Base-by-base conservation (phyloP, 2,113 vertebrate species). In the Eretmochelys imbricata region DNA sequence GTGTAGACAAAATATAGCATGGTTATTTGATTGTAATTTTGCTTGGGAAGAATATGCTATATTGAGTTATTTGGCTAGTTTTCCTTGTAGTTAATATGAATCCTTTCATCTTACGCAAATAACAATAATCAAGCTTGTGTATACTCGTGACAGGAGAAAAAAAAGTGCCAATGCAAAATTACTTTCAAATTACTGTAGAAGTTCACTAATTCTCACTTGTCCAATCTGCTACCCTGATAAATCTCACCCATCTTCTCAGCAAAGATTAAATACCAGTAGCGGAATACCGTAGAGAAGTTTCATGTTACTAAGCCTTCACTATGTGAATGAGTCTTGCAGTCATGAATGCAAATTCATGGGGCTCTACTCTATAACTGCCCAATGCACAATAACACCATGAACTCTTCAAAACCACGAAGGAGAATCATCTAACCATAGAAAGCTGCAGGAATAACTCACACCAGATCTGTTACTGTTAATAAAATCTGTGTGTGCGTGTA, bases 11-110 rank as follows among this genome's bases (percentile, higher is more conserved):
- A 48, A 57, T n/a, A 54, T 2, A 49, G 22, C 27, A 57, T 88
- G 65, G 11, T 24, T 78, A 29, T 46, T 78, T 25, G 25, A 78
- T 9, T 88, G 24, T 8, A 24, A 51, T 79, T 89, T 89, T 85
- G 92, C 50, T 62, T 38, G 22, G 25, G 65, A 84, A 12, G 22
- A 88, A n/a, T 22, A 76, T 0, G 0, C 35, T 55, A 31, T 0
- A 0, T 24, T 80, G 31, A 0, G 0, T 89, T 35, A 14, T 54
- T 87, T 79, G 27, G 62, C 6, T 38, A 10, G 17, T 62, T 95
- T 82, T 91, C 35, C 7, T 57, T 20, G 19, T 19, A 22, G 65
- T 38, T 9, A 24, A 50, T 17, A 25, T 0, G 1, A 84, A 82
- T 19, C 1, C 82, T 89, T 91, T 16, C 1, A 19, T 46, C 59